Evolutionary conservation across 2,888 invertebrate species (phyloP).

Genomic region (Agriotes lineatus): DNA sequence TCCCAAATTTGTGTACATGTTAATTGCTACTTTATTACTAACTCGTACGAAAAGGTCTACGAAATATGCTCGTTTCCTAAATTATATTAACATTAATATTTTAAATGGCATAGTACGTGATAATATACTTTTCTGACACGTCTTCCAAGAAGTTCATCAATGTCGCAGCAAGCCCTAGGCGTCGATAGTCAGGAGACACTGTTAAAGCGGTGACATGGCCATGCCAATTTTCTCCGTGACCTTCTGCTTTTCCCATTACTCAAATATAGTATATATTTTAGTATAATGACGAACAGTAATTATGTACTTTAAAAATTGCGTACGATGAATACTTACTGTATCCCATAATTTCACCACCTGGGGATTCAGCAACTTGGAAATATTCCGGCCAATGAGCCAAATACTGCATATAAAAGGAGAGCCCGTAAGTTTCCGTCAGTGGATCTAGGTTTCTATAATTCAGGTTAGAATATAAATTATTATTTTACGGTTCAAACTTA

Average conservation of each 20-base stretch:
- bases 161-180: constrained; percentile 91
- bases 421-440: constrained; percentile 95
- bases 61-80: constrained; percentile 94
- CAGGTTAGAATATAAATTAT: constrained; percentile 18
- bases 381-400: constrained; percentile 99
- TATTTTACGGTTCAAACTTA: constrained; percentile 68
- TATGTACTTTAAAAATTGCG: too few relatives aligned
- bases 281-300: background rate
- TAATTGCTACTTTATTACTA: constrained; percentile 96
- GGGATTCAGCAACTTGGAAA: constrained; percentile 96
- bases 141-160: constrained; percentile 96
- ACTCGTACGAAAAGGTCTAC: constrained; percentile 98
- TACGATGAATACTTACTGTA: constrained; percentile 81
- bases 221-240: constrained; percentile 96
- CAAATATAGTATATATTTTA: background rate
- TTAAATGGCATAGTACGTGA: constrained; percentile 43
- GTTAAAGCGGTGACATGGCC: constrained; percentile 99
- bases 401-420: constrained; percentile 97
- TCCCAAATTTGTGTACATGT: constrained; percentile 96
- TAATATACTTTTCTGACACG: constrained; percentile 88
- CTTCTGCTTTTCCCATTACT: constrained; percentile 99
- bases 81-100: constrained; percentile 59
- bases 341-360: constrained; percentile 97
- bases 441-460: constrained; percentile 95
- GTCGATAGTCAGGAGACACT: constrained; percentile 93